A percentile compares a stretch with the other conserved stretches of the same genome.
These are phyloP conservation scores for Operophtera brumata DNA, from an alignment of 2,888 invertebrate species.

Conservation along the genomic window DNA sequence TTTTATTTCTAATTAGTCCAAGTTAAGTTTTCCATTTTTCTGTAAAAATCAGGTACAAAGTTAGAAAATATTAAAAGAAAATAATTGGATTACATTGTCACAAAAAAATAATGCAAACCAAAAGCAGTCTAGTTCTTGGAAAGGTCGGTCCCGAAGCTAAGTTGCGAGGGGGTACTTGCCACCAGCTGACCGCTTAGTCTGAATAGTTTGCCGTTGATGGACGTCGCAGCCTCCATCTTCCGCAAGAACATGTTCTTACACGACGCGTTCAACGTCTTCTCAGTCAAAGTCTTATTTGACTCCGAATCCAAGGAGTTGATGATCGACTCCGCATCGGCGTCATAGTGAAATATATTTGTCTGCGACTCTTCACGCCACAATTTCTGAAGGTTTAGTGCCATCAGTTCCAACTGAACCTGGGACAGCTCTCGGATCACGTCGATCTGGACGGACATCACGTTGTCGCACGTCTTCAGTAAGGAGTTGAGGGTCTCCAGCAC, in stretches of 20 bases:
- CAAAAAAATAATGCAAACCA: too few relatives aligned
- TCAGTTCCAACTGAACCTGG: constrained; percentile 82
- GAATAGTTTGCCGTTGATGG: constrained; percentile 65
- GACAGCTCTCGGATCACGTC: constrained; percentile 81
- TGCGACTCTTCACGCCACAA: constrained; percentile 76
- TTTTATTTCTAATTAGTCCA: too few relatives aligned
- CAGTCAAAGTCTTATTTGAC: constrained; percentile 69
- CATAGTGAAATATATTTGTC: constrained; percentile 62
- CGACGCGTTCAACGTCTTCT: constrained; percentile 59
- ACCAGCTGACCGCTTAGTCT: constrained; percentile 63
- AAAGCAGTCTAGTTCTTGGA: constrained; percentile 33
- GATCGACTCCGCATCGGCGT: constrained; percentile 65
- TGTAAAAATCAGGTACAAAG: too few relatives aligned
- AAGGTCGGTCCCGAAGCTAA: constrained; percentile 50
- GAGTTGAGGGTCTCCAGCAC: constrained; percentile 80
- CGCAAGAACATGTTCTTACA: constrained; percentile 66
- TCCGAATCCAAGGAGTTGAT: constrained; percentile 64
- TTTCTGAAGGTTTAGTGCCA: constrained; percentile 82
- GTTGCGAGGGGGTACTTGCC: constrained; percentile 54
- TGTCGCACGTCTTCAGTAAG: constrained; percentile 73
- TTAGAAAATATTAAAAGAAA: too few relatives aligned
- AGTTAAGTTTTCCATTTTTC: too few relatives aligned
- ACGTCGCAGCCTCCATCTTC: constrained; percentile 72
- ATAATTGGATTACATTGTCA: too few relatives aligned
- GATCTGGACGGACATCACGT: constrained; percentile 76